Evolutionary conservation across 1,140 invertebrate species (phyloP).

Genomic region (Ceratina calcarata): DNA sequence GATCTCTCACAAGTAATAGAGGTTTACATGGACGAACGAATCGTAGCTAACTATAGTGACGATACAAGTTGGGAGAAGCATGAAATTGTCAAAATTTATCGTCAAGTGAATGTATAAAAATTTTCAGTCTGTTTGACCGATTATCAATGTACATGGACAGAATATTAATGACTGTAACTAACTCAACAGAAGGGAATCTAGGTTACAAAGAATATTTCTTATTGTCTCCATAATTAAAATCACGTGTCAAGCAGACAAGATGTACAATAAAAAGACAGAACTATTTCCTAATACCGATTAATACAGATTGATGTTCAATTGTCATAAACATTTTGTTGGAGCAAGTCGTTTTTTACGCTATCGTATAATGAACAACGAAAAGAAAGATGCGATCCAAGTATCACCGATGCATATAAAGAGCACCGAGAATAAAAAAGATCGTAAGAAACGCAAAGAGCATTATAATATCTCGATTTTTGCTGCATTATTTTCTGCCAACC

Average conservation of each 20-base stretch:
- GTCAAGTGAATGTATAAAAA: neutral
- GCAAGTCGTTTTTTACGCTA: constrained; percentile 13
- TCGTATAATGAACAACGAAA: neutral
- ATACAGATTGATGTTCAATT: constrained; percentile 2
- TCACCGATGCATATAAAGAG: no score
- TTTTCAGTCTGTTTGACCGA: neutral
- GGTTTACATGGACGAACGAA: neutral
- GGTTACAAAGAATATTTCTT: constrained; percentile 31
- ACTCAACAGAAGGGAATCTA: constrained; percentile 23
- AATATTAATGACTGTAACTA: no score
- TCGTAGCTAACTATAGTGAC: neutral
- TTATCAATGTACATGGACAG: neutral
- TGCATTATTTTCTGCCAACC: constrained; percentile 34
- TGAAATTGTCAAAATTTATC: neutral
- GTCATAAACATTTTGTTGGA: constrained; percentile 3
- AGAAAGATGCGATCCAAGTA: neutral
- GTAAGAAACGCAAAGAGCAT: neutral
- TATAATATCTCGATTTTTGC: constrained; percentile 1
- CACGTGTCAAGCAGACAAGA: no score
- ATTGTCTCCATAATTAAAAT: constrained; percentile 11
- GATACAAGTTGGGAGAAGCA: neutral
- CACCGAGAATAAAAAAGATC: neutral
- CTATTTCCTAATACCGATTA: neutral
- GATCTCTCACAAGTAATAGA: no score
- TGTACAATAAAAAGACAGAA: no score